Evolutionary conservation across 2,113 vertebrate species (phyloP), one percentile per base, ranked within the genome.

Genomic region (Pterocles orientalis): DNA sequence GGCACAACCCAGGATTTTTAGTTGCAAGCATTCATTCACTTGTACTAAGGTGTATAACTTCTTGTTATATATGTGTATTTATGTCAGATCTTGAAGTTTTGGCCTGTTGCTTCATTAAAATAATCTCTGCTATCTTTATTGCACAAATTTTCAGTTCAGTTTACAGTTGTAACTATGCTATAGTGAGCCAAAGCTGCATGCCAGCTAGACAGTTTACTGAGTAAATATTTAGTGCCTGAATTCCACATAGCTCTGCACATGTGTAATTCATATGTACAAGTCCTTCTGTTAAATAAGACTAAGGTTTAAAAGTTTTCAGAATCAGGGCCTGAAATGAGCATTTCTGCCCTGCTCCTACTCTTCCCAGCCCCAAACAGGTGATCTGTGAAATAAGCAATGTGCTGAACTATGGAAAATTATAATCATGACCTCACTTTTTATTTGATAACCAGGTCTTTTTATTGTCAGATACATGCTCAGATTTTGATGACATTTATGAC

Each of bases 381-480:
- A 92, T 31, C 29, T 18, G 20, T 81, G 43, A 79, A 77, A 78
- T 26, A 84, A 82, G 11, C 41, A 65, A 70, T 48, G 28, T 77
- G 53, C 56, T 92, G 60, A 82, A 34, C 70, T 87, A 47, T 61
- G 21, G 48, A 62, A 80, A 90, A 51, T 31, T 68, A 28, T 54
- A 50, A 56, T 78, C 56, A 48, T 56, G 47, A 12, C 33, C 29
- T 82, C 70, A 26, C 34, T 72, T 88, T 53, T 81, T 82, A 20
- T 88, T 64, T 90, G 94, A 94, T 93, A 91, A 48, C 13, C 56
- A 78, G 69, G 36, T 79, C 71, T 76, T 93, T 97, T 95, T 80
- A 51, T 48, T 96, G 89, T 70, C 62, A 94, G 82, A 80, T 71
- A 18, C 21, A 36, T 61, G 92, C 91, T 87, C 85, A 82, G 84